Evolutionary conservation across 2,888 invertebrate genomes (phyloP), one percentile per base, ranked within the genome.

Genomic region (Aradus depressus): DNA sequence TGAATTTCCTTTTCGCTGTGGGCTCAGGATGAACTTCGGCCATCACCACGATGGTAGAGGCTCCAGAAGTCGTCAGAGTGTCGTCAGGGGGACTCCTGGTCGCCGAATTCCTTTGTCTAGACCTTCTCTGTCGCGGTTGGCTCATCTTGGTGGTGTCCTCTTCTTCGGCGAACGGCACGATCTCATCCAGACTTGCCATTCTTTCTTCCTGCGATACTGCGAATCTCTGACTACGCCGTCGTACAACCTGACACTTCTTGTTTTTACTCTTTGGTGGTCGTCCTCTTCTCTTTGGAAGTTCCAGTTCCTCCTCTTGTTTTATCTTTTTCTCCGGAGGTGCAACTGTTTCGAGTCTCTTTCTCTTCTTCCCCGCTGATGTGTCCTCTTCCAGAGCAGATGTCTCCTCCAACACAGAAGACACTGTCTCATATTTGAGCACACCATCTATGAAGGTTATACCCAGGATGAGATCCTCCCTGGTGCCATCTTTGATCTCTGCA

Each of bases 111-210:
- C n/a, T n/a, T n/a, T n/a, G n/a, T n/a, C n/a, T n/a, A 16, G 47
- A 38, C 21, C 28, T 47, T 4, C 47, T 16, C 3, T 26, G 25
- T 1, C 37, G 37, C 34, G 37, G 37, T 26, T 35, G 37, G 14
- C 37, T 37, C n/a, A 25, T 47, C 21, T 47, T 47, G 8, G 22
- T 45, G 21, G 26, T 22, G 52, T 63, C 68, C 59, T 65, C 67
- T 44, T 45, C 50, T 28, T 35, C 49, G 14, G 37, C 44, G 35
- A 44, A 23, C 32, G 48, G 48, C 45, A 54, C 50, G 41, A 52
- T 51, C 38, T 44, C 34, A 44, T 55, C 54, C 23, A 44, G 41
- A 50, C 42, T 48, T 47, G 41, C 44, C 41, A 39, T n/a, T 18
- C 39, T 31, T 45, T 45, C 32, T 3, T 43, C 51, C 12, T 52